A percentile compares a stretch with the other conserved stretches of the same genome.
Conservation (phyloP, 2,888 invertebrate genomes). For the Panopea generosa region DNA sequence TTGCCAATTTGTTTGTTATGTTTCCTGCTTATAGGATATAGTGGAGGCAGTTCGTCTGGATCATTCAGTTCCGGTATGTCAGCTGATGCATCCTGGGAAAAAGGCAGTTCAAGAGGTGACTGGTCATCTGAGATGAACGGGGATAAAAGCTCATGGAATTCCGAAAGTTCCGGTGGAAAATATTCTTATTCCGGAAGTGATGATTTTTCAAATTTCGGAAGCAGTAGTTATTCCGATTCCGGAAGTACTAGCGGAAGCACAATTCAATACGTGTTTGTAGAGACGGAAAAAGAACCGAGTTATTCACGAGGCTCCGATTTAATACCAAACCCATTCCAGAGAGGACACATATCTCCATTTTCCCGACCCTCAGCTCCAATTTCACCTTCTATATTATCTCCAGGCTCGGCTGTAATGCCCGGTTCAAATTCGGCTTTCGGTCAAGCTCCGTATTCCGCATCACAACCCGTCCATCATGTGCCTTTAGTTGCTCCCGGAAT, state of each 20-base stretch:
- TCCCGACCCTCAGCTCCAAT: slow-evolving; percentile 5
- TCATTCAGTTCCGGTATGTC: too few relatives aligned
- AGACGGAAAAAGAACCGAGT: too few relatives aligned
- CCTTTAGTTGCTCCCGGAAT: slow-evolving; percentile 54
- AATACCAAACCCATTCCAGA: too few relatives aligned
- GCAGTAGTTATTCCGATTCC: too few relatives aligned
- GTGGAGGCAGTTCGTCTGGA: too few relatives aligned
- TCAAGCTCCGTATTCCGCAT: slow-evolving; percentile 3
- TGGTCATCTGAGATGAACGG: slow-evolving; percentile 35
- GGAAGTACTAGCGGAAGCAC: slow-evolving; percentile 18
- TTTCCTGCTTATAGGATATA: too few relatives aligned
- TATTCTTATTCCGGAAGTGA: background rate
- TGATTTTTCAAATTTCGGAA: too few relatives aligned
- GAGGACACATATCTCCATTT: too few relatives aligned
- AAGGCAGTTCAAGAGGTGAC: slow-evolving; percentile 17
- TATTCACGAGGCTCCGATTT: too few relatives aligned
- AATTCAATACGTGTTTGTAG: slow-evolving; percentile 40
- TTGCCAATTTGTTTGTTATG: too few relatives aligned
- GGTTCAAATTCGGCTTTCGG: slow-evolving; percentile 13
- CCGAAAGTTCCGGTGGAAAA: slow-evolving; percentile 4
- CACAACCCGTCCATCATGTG: slow-evolving; percentile 34
- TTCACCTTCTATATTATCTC: slow-evolving; percentile 5
- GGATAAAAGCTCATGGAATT: slow-evolving; percentile 22
- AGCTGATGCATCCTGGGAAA: slow-evolving; percentile 38
- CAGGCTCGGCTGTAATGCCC: slow-evolving; percentile 13